phyloP scores from a whole-genome alignment of 2,113 vertebrate genomes.

The Stigmatopora nigra region DNA sequence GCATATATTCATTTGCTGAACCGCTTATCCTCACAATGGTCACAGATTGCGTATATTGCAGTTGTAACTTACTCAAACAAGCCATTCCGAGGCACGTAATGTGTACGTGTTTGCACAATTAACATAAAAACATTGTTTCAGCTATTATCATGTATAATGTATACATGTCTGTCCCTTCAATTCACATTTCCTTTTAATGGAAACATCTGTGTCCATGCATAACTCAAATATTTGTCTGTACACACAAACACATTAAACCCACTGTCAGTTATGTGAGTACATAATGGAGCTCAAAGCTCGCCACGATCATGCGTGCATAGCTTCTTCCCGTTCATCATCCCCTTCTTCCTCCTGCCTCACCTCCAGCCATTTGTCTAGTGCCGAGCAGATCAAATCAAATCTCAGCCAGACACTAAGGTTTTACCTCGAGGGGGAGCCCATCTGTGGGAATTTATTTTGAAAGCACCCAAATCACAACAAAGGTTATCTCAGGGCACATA shows the following conservation, averaged over 20 bases:
- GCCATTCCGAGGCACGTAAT: background rate
- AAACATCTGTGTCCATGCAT: background rate
- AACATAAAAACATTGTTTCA: background rate
- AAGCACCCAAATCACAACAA: background rate
- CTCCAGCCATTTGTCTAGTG: background rate
- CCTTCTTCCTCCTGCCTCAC: background rate
- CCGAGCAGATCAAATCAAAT: constrained; percentile 6
- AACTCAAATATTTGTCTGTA: background rate
- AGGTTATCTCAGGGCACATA: background rate
- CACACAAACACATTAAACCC: background rate
- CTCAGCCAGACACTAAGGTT: background rate
- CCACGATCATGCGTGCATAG: background rate
- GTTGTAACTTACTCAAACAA: too few relatives aligned
- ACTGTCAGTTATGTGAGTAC: background rate
- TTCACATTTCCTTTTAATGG: background rate
- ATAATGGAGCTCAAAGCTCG: background rate
- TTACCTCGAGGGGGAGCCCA: constrained; percentile 1
- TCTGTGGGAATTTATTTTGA: constrained; percentile 1
- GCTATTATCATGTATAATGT: background rate
- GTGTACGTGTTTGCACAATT: background rate
- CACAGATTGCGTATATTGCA: too few relatives aligned
- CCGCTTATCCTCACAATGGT: too few relatives aligned
- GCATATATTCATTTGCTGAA: too few relatives aligned
- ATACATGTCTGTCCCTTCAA: background rate
- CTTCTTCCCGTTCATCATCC: background rate